Evolutionary conservation across 2,888 invertebrate species (phyloP).

Genomic region (Coecobrya sp.): DNA sequence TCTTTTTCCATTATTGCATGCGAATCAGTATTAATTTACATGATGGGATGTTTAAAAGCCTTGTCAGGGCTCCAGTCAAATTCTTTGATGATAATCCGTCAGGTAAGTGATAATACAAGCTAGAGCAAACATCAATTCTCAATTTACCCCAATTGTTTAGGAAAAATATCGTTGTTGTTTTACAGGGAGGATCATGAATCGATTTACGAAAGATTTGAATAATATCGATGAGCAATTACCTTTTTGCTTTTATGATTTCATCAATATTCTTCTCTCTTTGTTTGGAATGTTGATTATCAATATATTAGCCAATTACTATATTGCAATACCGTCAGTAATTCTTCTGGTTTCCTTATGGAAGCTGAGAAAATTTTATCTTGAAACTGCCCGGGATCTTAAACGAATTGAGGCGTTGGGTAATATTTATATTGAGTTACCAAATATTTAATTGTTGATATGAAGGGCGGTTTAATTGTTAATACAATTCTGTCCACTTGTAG

Average conservation of each 20-base stretch:
- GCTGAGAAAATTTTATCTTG: constrained; percentile 92
- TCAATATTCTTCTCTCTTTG: constrained; percentile 90
- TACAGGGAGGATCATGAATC: constrained; percentile 92
- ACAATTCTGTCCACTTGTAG: constrained; percentile 22
- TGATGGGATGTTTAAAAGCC: constrained; percentile 71
- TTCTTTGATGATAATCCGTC: constrained; percentile 76
- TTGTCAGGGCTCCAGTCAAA: constrained; percentile 73
- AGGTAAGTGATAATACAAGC: constrained; percentile 24
- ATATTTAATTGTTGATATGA: too few relatives aligned
- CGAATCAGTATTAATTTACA: constrained; percentile 76
- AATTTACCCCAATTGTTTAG: not conserved
- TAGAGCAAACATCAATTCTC: not conserved
- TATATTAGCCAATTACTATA: constrained; percentile 87
- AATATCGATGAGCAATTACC: constrained; percentile 93
- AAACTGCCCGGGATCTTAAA: constrained; percentile 93
- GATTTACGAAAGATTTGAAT: constrained; percentile 89
- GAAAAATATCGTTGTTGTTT: not conserved
- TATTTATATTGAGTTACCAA: not conserved
- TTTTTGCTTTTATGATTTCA: constrained; percentile 89
- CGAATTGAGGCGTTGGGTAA: constrained; percentile 88
- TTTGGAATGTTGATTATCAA: constrained; percentile 88
- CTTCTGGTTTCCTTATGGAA: constrained; percentile 92
- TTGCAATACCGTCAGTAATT: constrained; percentile 90
- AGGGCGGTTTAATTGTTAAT: not conserved
- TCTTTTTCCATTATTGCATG: constrained; percentile 78